Percentiles rank a stretch among this genome's conserved stretches.
phyloP scores from a whole-genome alignment of 2,888 invertebrate species.

The Agrochola macilenta region DNA sequence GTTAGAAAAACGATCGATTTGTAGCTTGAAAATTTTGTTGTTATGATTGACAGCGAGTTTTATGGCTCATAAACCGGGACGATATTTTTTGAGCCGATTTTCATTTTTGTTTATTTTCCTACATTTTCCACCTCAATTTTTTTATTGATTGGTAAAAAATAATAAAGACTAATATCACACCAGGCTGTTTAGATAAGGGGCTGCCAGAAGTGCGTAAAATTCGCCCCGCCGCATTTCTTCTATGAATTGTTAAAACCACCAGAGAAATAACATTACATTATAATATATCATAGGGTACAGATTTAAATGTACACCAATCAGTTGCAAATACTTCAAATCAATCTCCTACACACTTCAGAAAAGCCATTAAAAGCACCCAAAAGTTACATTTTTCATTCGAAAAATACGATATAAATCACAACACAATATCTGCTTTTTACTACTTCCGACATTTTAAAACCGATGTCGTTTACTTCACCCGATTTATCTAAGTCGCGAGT shows the following conservation, averaged over 20 bases:
- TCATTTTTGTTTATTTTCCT: conserved; percentile 19
- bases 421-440: conserved; percentile 44
- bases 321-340: background rate
- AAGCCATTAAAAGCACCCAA: conserved; percentile 21
- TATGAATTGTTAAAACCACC: background rate
- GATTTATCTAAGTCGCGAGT: conserved; percentile 87
- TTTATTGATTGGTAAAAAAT: too few relatives aligned
- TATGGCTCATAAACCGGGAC: background rate
- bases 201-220: background rate
- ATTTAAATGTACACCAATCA: conserved; percentile 7
- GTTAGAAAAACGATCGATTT: conserved; percentile 85
- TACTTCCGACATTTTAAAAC: conserved; percentile 55
- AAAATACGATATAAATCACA: conserved; percentile 33
- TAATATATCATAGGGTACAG: background rate
- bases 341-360: conserved; percentile 14
- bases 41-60: conserved; percentile 71
- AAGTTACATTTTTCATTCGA: conserved; percentile 34
- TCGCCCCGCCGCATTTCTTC: background rate
- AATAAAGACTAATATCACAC: background rate
- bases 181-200: too few relatives aligned
- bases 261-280: background rate
- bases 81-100: conserved; percentile 6
- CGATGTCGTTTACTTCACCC: conserved; percentile 62
- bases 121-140: background rate
- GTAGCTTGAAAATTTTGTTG: conserved; percentile 70